Evolutionary conservation across 2,888 invertebrate species (phyloP), one percentile per base, ranked within the genome.

Genomic region (Drosophila helvetica): DNA sequence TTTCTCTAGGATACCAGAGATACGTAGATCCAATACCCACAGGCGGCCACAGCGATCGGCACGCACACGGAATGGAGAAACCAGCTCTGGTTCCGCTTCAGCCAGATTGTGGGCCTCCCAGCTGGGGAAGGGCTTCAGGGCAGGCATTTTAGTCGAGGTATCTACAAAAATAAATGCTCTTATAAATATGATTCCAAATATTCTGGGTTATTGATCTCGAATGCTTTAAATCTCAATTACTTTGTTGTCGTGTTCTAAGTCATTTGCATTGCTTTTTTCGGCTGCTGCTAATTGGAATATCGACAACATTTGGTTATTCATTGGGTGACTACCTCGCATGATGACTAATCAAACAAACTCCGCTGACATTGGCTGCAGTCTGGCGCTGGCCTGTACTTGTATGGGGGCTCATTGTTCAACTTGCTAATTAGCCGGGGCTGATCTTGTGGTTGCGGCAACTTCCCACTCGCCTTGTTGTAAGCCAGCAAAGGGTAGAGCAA

Each of bases 21-120:
- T 93, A 0, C 96, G 96, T 1, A 95, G 95, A 89, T 96, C 96
- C 50, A 96, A 90, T 10, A 96, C 95, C 96, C 96, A 96, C 0
- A 96, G 93, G 0, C 96, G 93, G 15, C 94, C 95, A 89, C 96
- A 96, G 54, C 93, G 93, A 90, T 96, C 96, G 1, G 95, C 96
- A 0, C 95, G 93, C 2, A 96, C 92, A 8, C 96, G 93, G 91
- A 95, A 96, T 0, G 96, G 95, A 0, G 96, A 96, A 0, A 96
- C 93, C 55, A 96, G 94, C 89, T 95, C 95, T 1, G 95, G 94
- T 0, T 93, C 93, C 2, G 93, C 93, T 18, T 90, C 91, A 9
- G 90, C 92, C 52, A 95, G 92, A 48, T 95, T 94, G 86, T 96
- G 96, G 0, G 96, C 95, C 68, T 94, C 94, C 96, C 96, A 96